These are phyloP conservation scores for Corythucha ciliata DNA, from an alignment of 2,888 invertebrate genomes.

Conservation along the genomic window DNA sequence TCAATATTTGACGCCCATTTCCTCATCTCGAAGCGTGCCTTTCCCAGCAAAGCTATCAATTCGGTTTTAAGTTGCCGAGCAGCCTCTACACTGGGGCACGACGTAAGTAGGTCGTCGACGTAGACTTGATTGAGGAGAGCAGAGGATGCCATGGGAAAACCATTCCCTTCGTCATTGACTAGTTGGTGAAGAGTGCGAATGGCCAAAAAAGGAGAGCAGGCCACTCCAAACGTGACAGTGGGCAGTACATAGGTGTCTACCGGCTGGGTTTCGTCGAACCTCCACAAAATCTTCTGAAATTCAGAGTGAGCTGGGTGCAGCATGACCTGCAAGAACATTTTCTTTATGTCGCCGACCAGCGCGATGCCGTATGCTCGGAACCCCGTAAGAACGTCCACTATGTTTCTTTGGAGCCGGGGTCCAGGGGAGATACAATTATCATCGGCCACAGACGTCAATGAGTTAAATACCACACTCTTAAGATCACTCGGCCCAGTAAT, in stretches of 20 bases:
- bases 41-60: constrained; percentile 5
- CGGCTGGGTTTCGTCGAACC: constrained; percentile 14
- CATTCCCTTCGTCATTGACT: constrained; percentile 20
- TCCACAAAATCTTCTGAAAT: constrained; percentile 33
- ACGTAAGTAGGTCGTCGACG: constrained; percentile 13
- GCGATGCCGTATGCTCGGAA: too few relatives aligned
- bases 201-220: constrained; percentile 29
- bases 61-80: constrained; percentile 6
- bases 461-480: too few relatives aligned
- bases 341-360: too few relatives aligned
- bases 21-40: constrained; percentile 13
- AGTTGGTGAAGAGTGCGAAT: constrained; percentile 27
- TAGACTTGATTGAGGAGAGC: constrained; percentile 17
- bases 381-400: background rate
- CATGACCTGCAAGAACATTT: too few relatives aligned
- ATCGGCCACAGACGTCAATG: too few relatives aligned
- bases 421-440: too few relatives aligned
- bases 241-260: constrained; percentile 18
- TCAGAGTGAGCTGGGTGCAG: constrained; percentile 23
- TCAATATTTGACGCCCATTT: too few relatives aligned
- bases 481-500: too few relatives aligned
- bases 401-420: too few relatives aligned
- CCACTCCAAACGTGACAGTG: constrained; percentile 31
- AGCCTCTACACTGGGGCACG: background rate
- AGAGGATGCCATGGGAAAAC: constrained; percentile 23